Evolutionary conservation across 2,113 vertebrate genomes (phyloP), one percentile per base, ranked within the genome.

Genomic region (Siniperca chuatsi): DNA sequence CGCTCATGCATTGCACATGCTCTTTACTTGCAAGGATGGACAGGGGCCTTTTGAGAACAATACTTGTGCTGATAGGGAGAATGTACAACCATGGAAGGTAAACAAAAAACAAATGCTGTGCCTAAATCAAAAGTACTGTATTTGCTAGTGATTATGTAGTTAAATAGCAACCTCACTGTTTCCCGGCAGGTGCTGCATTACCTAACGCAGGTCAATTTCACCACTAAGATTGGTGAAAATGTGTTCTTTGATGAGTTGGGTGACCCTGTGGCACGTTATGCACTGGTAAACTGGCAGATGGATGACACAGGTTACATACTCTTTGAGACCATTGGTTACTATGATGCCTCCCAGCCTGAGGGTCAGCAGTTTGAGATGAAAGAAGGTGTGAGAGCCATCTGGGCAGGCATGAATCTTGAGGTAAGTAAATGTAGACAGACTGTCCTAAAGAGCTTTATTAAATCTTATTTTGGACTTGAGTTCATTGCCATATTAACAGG

Each of bases 211-310:
- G 93, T 96, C 12, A 95, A 95, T 89, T 96, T 96, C 68, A 95
- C 95, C 33, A 95, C 92, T 0, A 94, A 93, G 62, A 92, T 79
- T 57, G 94, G 93, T 75, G 95, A 96, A 44, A 93, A 77, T 3
- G 93, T 96, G 44, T 89, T 91, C 76, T 96, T 96, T 91, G 93
- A 96, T 79, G 81, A 93, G 18, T 44, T 84, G 48, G 96, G 96
- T 21, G 95, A 96, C 79, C 95, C 95, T n/a, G 92, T 90, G 62
- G 94, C 95, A 42, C 93, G 84, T 5, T 96, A 96, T 58, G 94
- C 93, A 16, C 86, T 96, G 67, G 95, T 96, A 8, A 96, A 96
- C 86, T 96, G 96, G 95, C 95, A 96, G 77, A 93, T 89, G 82
- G 93, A 92, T 77, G 44, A 84, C 2, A 90, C 87, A 21, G 94